Base-by-base conservation (phyloP, 2,888 invertebrate genomes). In the Chrysolina americana region DNA sequence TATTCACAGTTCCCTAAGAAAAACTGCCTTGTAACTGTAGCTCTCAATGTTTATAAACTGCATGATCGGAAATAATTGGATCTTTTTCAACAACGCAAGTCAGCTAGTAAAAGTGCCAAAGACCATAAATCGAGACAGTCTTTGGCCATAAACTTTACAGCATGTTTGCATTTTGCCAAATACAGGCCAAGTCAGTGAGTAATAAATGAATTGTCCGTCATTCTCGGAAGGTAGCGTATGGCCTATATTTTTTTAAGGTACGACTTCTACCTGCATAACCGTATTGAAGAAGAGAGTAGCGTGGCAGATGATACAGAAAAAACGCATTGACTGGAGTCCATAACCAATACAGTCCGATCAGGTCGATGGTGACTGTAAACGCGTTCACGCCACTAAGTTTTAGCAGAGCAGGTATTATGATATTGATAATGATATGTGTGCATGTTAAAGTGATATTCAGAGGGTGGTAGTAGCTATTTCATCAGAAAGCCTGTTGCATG, bases 171-270 rank as follows among this genome's bases (percentile, higher is more conserved):
- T 71, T 72, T 75, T 71, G 66, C 62, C 15, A 71, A 75, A 71
- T 75, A 63, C 41, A 63, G 50, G 71, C 73, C 80, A 77, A 81
- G 82, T 79, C 77, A 72, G 72, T 78, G 41, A 65, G 79, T 80
- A n/a, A n/a, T n/a, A n/a, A 80, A 82, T 76, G 79, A 78, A 78
- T 80, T 79, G 77, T 81, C 78, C 72, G 76, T 70, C 70, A 65
- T 84, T 84, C 83, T 81, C 53, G 78, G 83, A 83, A 84, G 82
- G 81, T 70, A 70, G 53, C 59, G 70, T 75, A 64, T 82, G 82
- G 78, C 81, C 82, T 82, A 83, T 74, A 81, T 83, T 82, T 83
- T 82, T 83, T 83, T 78, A 74, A 72, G 64, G 53, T 70, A 65
- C 76, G 48, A 65, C 71, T 75, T 65, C 71, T 76, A 77, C 79